A percentile compares a stretch with the other conserved stretches of the same genome.
These are phyloP conservation scores for Axinella damicornis DNA, from an alignment of 37 sponge, comb jelly and placozoan genomes.

Conservation along the genomic window DNA sequence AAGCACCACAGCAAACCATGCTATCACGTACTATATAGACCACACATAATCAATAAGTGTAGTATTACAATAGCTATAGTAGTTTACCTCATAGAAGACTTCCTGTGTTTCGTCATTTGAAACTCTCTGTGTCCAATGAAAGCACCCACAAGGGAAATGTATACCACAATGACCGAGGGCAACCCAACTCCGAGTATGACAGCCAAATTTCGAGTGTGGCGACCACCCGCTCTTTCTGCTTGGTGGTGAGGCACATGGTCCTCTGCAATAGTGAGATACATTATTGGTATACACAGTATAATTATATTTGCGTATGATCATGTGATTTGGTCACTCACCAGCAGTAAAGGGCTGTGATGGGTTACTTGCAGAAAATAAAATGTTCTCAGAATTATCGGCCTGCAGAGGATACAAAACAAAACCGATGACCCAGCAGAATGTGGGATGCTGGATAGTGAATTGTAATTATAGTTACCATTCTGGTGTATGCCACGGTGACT, in stretches of 20 bases:
- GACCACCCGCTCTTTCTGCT: no score
- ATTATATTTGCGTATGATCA: no score
- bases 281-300: no score
- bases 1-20: no score
- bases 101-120: neutral
- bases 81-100: neutral
- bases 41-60: no score
- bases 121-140: neutral
- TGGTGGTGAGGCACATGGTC: no score
- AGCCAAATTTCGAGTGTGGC: neutral
- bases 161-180: neutral
- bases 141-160: neutral
- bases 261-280: no score
- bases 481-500: slow-evolving; percentile 42
- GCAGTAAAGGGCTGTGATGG: slow-evolving; percentile 32
- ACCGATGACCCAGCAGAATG: neutral
- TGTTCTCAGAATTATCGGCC: neutral
- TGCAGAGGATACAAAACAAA: neutral
- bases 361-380: slow-evolving; percentile 9
- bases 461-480: neutral
- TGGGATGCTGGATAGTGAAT: no score
- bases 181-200: neutral
- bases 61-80: no score
- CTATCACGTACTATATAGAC: no score
- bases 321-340: neutral